Conservation (phyloP, 2,888 invertebrate genomes). For the Cheiracanthium punctorium region DNA sequence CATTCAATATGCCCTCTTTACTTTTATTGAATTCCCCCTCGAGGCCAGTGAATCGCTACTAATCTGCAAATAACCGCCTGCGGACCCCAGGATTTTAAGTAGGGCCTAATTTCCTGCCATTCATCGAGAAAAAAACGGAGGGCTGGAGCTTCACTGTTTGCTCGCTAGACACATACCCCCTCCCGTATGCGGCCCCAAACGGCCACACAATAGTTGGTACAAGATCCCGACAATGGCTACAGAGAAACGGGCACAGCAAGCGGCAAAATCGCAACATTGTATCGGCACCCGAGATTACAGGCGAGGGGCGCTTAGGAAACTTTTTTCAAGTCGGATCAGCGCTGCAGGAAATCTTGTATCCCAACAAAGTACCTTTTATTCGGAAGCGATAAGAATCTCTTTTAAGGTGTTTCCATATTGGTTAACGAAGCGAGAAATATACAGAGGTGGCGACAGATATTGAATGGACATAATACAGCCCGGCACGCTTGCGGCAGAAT, state of each 20-base stretch:
- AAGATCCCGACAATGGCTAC: constrained; percentile 23
- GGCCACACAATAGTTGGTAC: constrained; percentile 12
- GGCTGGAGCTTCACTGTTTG: not conserved
- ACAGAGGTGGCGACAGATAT: constrained; percentile 24
- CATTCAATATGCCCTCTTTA: not conserved
- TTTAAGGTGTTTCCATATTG: constrained; percentile 30
- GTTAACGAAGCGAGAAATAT: constrained; percentile 32
- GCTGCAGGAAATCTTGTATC: constrained; percentile 45
- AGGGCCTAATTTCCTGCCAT: constrained; percentile 46
- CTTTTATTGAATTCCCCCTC: not conserved
- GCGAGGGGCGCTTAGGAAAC: constrained; percentile 30
- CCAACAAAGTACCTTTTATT: constrained; percentile 52
- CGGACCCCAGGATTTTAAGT: constrained; percentile 24
- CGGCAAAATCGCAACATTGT: constrained; percentile 47
- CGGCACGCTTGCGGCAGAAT: constrained; percentile 22
- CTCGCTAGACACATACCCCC: not conserved
- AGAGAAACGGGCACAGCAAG: not conserved
- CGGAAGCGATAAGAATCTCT: constrained; percentile 34
- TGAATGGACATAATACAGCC: not conserved
- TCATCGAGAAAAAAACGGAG: constrained; percentile 2
- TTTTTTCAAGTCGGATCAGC: constrained; percentile 17
- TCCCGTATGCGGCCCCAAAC: not conserved
- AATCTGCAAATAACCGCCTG: constrained; percentile 67
- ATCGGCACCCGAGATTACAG: constrained; percentile 29
- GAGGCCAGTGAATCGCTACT: constrained; percentile 51